These are phyloP conservation scores for Edolisoma coerulescens DNA, from an alignment of 2,113 vertebrate species.

Conservation along the genomic window DNA sequence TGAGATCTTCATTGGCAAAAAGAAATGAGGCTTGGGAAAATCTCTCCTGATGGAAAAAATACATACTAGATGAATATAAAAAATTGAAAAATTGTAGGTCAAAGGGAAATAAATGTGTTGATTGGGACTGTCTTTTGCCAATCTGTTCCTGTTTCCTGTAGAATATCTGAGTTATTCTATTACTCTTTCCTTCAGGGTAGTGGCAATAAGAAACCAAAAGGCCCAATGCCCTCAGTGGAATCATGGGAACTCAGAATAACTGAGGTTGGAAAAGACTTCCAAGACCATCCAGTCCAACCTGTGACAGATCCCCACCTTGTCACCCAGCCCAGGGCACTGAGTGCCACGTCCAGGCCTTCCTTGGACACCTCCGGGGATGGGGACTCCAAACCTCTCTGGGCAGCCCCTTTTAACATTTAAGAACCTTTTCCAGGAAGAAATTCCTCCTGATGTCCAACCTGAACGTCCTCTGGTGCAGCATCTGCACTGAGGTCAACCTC, in stretches of 20 bases:
- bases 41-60: background rate
- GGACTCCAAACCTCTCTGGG: background rate
- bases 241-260: background rate
- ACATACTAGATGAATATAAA: background rate
- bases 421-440: background rate
- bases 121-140: background rate
- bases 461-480: background rate
- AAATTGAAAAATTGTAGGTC: background rate
- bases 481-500: background rate
- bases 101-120: background rate
- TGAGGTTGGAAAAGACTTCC: background rate
- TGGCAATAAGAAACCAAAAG: background rate
- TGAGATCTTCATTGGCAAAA: background rate
- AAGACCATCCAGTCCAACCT: background rate
- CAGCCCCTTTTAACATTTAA: rapidly evolving
- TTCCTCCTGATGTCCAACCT: background rate
- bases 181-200: background rate
- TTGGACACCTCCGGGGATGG: background rate
- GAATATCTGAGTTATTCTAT: background rate
- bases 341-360: background rate
- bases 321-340: background rate
- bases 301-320: rapidly evolving
- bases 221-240: too few relatives aligned
- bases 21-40: background rate
- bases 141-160: background rate